These are phyloP conservation scores for Trematomus bernacchii DNA, from an alignment of 2,797 vertebrate genomes.

Conservation along the genomic window DNA sequence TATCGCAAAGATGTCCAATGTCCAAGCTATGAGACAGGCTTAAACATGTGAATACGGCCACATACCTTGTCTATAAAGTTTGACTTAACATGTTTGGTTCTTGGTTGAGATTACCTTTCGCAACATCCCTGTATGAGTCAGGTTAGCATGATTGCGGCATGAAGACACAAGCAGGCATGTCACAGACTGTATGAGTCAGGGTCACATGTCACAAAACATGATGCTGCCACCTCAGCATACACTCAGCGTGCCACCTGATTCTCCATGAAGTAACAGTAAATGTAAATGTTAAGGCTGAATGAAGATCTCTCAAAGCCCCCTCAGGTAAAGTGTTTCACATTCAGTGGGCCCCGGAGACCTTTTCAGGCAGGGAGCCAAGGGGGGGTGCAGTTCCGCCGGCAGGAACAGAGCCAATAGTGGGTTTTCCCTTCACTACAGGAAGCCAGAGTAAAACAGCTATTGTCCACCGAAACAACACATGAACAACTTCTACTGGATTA, in stretches of 20 bases:
- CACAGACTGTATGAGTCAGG: constrained; percentile 40
- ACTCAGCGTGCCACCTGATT: constrained; percentile 28
- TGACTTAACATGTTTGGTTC: neutral
- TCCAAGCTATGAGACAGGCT: neutral
- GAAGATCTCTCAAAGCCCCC: constrained; percentile 46
- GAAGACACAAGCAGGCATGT: constrained; percentile 16
- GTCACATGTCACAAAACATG: constrained; percentile 23
- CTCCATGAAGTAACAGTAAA: constrained; percentile 41
- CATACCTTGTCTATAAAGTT: neutral
- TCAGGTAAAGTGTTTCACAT: constrained; percentile 48
- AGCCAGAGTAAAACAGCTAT: constrained; percentile 73
- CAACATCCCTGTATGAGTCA: neutral
- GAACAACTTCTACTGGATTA: constrained; percentile 42
- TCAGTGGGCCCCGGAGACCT: constrained; percentile 63
- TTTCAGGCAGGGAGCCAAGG: constrained; percentile 70
- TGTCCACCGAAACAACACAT: constrained; percentile 75
- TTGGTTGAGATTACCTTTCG: neutral
- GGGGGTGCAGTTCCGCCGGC: constrained; percentile 49
- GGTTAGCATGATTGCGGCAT: neutral
- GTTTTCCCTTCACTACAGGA: constrained; percentile 78
- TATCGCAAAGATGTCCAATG: neutral
- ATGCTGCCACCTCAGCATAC: neutral
- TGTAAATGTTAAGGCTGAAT: constrained; percentile 38
- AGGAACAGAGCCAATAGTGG: constrained; percentile 61
- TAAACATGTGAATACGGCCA: neutral